Conservation (phyloP, 2,797 vertebrate species). For the Scolopax bukidnonensis region DNA sequence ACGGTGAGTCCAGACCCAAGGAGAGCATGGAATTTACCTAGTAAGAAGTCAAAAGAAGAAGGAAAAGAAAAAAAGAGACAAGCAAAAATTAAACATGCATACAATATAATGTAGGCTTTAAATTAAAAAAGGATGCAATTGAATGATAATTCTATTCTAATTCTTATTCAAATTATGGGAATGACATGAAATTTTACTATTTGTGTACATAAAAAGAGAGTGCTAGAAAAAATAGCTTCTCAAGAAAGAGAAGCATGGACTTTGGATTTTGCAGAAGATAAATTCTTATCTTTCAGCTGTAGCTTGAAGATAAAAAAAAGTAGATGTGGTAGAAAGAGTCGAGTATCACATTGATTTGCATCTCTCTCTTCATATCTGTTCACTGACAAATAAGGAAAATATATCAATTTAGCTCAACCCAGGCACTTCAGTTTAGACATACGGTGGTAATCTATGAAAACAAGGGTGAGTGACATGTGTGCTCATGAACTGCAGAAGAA, state of each 20-base stretch:
- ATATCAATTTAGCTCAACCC: not conserved
- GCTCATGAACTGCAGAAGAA: not conserved
- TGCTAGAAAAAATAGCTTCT: not conserved
- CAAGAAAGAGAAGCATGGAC: not conserved
- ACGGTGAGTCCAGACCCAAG: not conserved
- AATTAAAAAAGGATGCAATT: not conserved
- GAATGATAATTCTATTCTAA: not conserved
- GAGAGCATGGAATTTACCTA: not conserved
- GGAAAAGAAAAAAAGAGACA: not conserved
- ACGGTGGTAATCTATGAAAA: not conserved
- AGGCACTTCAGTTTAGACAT: not conserved
- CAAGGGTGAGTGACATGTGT: not conserved
- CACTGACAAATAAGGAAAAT: not conserved
- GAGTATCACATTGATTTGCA: not conserved
- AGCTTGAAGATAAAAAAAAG: not conserved
- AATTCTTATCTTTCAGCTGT: not conserved
- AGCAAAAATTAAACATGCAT: not conserved
- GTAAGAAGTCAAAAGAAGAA: not conserved
- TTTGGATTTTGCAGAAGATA: not conserved
- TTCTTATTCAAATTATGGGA: not conserved
- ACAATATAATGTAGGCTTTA: not conserved
- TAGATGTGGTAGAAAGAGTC: not conserved
- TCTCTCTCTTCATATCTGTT: not conserved
- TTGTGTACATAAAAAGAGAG: not conserved
- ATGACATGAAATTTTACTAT: not conserved